Conservation (phyloP, 2,113 vertebrate species). For the Nannospalax galili region DNA sequence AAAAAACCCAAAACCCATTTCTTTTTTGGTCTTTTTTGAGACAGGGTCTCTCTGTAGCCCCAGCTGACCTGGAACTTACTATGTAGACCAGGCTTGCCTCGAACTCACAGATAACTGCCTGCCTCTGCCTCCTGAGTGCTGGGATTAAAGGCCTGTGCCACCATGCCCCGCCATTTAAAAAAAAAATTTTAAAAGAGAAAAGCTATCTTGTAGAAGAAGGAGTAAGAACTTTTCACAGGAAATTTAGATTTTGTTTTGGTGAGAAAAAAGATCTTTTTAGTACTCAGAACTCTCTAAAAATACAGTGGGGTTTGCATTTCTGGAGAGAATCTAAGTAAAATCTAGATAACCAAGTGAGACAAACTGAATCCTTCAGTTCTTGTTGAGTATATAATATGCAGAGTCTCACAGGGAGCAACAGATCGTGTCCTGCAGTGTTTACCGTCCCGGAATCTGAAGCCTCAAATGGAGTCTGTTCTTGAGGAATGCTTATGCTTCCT, state of each 20-base stretch:
- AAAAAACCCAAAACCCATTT: no score
- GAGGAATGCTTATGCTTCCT: not conserved
- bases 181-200: no score
- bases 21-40: no score
- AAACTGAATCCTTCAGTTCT: not conserved
- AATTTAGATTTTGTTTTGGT: conserved; percentile 31
- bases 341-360: not conserved
- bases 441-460: not conserved
- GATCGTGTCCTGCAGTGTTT: not conserved
- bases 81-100: no score
- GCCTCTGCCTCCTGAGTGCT: no score
- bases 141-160: no score
- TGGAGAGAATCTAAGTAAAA: not conserved
- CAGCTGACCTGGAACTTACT: no score
- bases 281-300: not conserved
- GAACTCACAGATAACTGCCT: no score
- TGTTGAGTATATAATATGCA: not conserved
- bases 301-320: not conserved
- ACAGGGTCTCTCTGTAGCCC: no score
- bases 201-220: not conserved
- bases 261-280: not conserved
- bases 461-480: not conserved
- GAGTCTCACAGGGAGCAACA: not conserved
- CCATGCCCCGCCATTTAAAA: no score
- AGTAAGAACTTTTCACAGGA: not conserved